Percentiles rank a stretch among this genome's conserved stretches.
phyloP scores from a whole-genome alignment of 1,140 invertebrate species.

The Pachypeltis micranthus region DNA sequence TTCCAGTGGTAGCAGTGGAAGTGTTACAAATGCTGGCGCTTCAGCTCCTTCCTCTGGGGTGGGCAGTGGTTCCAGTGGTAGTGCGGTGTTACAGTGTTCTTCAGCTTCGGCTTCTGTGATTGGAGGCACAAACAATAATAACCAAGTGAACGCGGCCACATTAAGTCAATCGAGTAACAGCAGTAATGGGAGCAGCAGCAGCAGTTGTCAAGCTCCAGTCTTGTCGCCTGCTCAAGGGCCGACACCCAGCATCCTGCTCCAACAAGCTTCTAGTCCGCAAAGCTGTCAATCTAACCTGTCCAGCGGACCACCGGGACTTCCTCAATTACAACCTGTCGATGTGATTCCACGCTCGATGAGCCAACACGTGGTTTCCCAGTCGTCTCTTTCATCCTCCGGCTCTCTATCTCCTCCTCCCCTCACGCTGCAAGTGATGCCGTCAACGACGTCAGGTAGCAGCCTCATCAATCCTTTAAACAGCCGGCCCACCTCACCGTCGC shows the following conservation, averaged over 20 bases:
- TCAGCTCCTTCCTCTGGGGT: background rate
- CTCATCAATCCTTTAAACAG: background rate
- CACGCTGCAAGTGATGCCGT: background rate
- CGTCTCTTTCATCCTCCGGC: background rate
- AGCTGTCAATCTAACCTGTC: background rate
- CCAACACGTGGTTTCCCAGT: background rate
- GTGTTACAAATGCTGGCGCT: background rate
- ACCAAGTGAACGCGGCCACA: too few species aligned
- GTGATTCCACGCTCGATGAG: background rate
- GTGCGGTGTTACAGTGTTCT: background rate
- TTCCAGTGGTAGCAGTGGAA: background rate
- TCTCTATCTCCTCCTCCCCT: background rate
- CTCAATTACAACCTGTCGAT: background rate
- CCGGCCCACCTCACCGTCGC: background rate
- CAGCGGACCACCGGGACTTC: background rate
- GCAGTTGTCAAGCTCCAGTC: slow-evolving; percentile 39
- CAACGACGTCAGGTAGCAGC: background rate
- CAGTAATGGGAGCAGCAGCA: slow-evolving; percentile 33
- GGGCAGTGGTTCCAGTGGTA: background rate
- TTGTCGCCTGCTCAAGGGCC: slow-evolving; percentile 4
- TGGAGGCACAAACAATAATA: too few species aligned
- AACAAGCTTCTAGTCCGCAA: background rate
- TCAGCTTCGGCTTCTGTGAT: slow-evolving; percentile 32
- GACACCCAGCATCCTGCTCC: background rate
- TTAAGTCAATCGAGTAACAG: slow-evolving; percentile 15